Evolutionary conservation across 64 coral and sea anemone genomes (phyloP).

Genomic region (Stichodactyla mertensii): DNA sequence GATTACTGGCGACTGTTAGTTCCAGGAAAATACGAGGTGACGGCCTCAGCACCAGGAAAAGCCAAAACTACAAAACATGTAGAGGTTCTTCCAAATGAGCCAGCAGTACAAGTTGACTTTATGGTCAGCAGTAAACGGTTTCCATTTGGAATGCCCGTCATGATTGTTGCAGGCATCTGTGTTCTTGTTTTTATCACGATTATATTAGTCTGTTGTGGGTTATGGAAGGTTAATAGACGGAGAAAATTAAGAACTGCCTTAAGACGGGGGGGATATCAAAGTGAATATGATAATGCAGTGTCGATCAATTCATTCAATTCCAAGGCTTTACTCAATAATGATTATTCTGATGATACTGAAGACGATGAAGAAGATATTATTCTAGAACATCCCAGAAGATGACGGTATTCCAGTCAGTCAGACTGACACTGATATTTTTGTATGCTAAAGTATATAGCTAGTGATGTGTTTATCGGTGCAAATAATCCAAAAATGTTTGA

Average conservation of each 20-base stretch:
- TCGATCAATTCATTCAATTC: conserved; percentile 94
- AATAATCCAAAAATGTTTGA: too few relatives aligned
- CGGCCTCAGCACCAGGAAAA: conserved; percentile 50
- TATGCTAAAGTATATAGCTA: not conserved
- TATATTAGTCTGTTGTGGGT: conserved; percentile 40
- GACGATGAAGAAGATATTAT: conserved; percentile 95
- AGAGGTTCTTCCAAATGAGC: conserved; percentile 68
- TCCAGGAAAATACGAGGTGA: conserved; percentile 73
- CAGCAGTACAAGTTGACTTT: conserved; percentile 56
- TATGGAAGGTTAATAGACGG: conserved; percentile 59
- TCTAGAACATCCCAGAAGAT: conserved; percentile 69
- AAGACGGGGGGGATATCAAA: conserved; percentile 69
- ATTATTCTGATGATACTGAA: conserved; percentile 95
- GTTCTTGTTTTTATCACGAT: conserved; percentile 47
- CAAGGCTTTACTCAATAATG: conserved; percentile 86
- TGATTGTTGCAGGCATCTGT: conserved; percentile 47
- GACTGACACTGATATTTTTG: not conserved
- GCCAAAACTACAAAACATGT: conserved; percentile 47
- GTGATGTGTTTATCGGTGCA: too few relatives aligned
- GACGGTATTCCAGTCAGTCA: not conserved
- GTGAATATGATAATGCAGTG: conserved; percentile 75
- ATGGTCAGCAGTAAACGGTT: conserved; percentile 35
- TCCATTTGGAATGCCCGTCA: conserved; percentile 45
- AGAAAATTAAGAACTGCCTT: conserved; percentile 35
- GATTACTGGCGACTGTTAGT: conserved; percentile 92